Conservation (phyloP, 2,113 vertebrate genomes). For the Labeo catla region DNA sequence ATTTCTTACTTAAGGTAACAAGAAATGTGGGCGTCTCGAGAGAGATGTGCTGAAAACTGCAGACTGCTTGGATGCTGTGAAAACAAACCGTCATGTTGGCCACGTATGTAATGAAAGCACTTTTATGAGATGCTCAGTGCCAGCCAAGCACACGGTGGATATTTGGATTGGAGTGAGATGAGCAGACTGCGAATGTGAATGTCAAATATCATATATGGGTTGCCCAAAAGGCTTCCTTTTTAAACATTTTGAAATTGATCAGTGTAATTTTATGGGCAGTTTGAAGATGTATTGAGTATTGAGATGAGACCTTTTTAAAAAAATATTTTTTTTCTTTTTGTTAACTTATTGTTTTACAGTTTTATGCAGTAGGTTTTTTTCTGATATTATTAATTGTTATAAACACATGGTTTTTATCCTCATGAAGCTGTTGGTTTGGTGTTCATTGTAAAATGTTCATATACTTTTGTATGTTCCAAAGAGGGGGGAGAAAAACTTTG, state of each 20-base stretch:
- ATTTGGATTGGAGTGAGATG: background rate
- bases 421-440: slow-evolving; percentile 63
- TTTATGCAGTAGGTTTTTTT: slow-evolving; percentile 60
- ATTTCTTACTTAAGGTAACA: background rate
- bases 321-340: slow-evolving; percentile 62
- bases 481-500: slow-evolving; percentile 66
- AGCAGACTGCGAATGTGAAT: slow-evolving; percentile 24
- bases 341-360: slow-evolving; percentile 66
- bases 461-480: slow-evolving; percentile 74
- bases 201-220: background rate
- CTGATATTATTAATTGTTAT: slow-evolving; percentile 59
- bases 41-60: background rate
- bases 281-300: slow-evolving; percentile 39
- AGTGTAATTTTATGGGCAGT: slow-evolving; percentile 47
- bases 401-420: slow-evolving; percentile 57
- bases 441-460: slow-evolving; percentile 65
- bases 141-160: background rate
- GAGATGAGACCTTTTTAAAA: slow-evolving; percentile 55
- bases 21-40: background rate
- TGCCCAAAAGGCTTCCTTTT: slow-evolving; percentile 51
- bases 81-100: slow-evolving; percentile 27
- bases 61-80: background rate
- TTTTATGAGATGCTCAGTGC: background rate
- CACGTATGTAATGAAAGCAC: background rate
- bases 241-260: slow-evolving; percentile 54